Conservation (phyloP, 2,113 vertebrate species). For the Pelobates fuscus region DNA sequence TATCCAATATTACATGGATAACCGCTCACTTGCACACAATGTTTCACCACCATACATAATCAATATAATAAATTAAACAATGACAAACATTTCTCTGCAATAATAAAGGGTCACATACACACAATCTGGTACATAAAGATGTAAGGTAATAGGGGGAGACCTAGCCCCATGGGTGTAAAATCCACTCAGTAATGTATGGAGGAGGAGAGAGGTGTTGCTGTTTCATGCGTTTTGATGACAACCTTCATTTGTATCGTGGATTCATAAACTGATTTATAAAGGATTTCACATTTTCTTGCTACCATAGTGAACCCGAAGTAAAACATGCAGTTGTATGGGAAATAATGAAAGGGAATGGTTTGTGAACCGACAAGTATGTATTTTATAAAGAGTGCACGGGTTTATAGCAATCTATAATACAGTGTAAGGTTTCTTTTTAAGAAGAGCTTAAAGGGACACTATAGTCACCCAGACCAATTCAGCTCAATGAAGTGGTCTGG, state of each 20-base stretch:
- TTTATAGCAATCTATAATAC: too few species aligned
- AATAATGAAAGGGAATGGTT: conserved; percentile 20
- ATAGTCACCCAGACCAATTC: too few species aligned
- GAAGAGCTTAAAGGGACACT: too few species aligned
- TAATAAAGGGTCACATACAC: background rate
- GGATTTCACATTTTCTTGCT: conserved; percentile 28
- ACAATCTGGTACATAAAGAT: conserved; percentile 9
- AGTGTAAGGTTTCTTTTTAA: too few species aligned
- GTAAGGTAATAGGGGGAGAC: conserved; percentile 21
- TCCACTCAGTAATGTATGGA: conserved; percentile 11
- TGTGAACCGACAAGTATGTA: background rate
- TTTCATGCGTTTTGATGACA: conserved; percentile 20
- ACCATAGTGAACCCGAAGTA: conserved; percentile 22
- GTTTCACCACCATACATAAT: too few species aligned
- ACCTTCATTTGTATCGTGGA: conserved; percentile 34
- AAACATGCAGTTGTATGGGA: conserved; percentile 24
- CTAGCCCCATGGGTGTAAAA: conserved; percentile 31
- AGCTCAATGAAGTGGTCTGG: too few species aligned
- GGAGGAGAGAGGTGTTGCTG: background rate
- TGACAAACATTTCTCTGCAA: background rate
- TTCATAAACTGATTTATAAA: conserved; percentile 33
- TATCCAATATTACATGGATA: too few species aligned
- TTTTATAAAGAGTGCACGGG: conserved; percentile 1
- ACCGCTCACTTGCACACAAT: too few species aligned
- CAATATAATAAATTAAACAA: background rate